Percentiles rank a stretch among this genome's conserved stretches.
Evolutionary conservation across 2,113 vertebrate species (phyloP).

Genomic region (Nothoprocta perdicaria): DNA sequence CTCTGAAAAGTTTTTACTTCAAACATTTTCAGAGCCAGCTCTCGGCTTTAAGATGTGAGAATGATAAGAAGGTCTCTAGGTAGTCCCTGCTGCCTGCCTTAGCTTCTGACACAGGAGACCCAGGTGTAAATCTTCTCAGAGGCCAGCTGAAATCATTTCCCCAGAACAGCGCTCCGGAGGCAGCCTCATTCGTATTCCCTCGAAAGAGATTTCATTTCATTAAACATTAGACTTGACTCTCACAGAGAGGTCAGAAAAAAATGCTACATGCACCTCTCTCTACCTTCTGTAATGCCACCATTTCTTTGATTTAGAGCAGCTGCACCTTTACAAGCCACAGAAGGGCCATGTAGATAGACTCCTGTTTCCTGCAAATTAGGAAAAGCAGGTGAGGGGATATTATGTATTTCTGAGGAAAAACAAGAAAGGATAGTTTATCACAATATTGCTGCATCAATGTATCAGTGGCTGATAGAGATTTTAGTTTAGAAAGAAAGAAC

Average conservation of each 20-base stretch:
- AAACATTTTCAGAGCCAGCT: slow-evolving; percentile 49
- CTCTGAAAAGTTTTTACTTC: slow-evolving; percentile 42
- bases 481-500: not conserved
- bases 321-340: slow-evolving; percentile 48
- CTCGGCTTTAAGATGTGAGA: slow-evolving; percentile 52
- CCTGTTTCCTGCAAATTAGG: slow-evolving; percentile 58
- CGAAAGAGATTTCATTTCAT: slow-evolving; percentile 74
- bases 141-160: slow-evolving; percentile 63
- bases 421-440: not conserved
- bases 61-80: slow-evolving; percentile 47
- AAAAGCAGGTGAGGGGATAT: slow-evolving; percentile 6
- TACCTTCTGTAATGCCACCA: slow-evolving; percentile 46
- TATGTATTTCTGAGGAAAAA: slow-evolving; percentile 43
- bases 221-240: slow-evolving; percentile 73
- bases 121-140: slow-evolving; percentile 70
- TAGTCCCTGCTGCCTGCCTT: slow-evolving; percentile 38
- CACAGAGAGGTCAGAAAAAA: slow-evolving; percentile 61
- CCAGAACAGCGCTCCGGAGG: slow-evolving; percentile 47
- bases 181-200: slow-evolving; percentile 49
- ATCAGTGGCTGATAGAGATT: not conserved
- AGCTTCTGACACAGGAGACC: slow-evolving; percentile 58
- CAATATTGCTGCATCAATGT: not conserved
- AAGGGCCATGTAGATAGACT: slow-evolving; percentile 38
- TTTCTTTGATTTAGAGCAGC: slow-evolving; percentile 71
- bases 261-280: slow-evolving; percentile 32